phyloP scores from a whole-genome alignment of 64 coral and sea anemone species.

The Stichodactyla helianthus region DNA sequence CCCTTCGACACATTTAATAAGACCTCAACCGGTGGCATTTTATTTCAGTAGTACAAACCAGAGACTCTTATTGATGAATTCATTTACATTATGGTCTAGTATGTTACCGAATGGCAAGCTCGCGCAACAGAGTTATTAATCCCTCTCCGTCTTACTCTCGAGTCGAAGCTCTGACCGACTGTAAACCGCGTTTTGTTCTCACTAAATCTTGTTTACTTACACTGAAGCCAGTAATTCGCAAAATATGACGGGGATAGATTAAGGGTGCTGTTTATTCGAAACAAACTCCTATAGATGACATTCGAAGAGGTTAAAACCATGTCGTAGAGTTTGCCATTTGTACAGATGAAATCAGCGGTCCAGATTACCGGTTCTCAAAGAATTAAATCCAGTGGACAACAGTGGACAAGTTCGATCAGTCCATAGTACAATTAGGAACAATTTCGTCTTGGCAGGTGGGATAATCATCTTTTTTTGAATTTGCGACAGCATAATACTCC shows the following conservation, averaged over 20 bases:
- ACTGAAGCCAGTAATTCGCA: constrained; percentile 11
- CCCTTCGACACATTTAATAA: constrained; percentile 3
- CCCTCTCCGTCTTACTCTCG: not conserved
- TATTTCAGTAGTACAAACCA: not conserved
- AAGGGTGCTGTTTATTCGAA: constrained; percentile 25
- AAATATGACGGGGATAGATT: constrained; percentile 22
- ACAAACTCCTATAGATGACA: constrained; percentile 9
- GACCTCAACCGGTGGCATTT: not conserved
- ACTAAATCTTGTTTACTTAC: constrained; percentile 7
- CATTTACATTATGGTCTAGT: constrained; percentile 2
- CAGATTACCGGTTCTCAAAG: constrained; percentile 25
- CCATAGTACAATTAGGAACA: constrained; percentile 12
- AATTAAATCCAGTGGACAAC: constrained; percentile 12
- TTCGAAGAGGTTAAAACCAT: constrained; percentile 23
- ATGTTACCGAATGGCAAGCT: not conserved
- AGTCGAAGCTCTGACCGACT: not conserved
- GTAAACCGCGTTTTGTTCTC: not conserved
- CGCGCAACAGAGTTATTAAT: not conserved
- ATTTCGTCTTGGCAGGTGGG: constrained; percentile 9
- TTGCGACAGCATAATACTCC: not conserved
- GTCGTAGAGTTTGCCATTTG: constrained; percentile 15
- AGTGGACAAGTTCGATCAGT: constrained; percentile 20
- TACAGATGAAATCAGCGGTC: constrained; percentile 16
- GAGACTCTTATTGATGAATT: not conserved
- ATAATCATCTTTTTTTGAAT: constrained; percentile 3